Evolutionary conservation across 1,140 invertebrate genomes (phyloP).

Genomic region (Nebria ingens): DNA sequence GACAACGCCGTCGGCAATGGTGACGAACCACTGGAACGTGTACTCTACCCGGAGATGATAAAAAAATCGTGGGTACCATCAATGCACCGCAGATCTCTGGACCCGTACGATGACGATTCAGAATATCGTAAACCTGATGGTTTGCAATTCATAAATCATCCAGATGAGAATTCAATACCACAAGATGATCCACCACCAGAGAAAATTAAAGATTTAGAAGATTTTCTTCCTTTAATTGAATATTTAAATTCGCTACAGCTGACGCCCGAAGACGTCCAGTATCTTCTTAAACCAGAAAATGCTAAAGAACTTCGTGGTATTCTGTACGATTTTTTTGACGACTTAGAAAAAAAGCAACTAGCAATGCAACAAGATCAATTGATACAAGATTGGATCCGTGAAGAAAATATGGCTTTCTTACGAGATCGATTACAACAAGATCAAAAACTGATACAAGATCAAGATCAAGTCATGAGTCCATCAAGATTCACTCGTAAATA

Average conservation of each 20-base stretch:
- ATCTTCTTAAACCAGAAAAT: constrained; percentile 27
- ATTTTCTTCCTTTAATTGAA: constrained; percentile 16
- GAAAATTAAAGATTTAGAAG: constrained; percentile 12
- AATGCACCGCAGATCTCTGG: constrained; percentile 25
- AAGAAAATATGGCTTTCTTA: constrained; percentile 18
- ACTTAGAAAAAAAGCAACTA: constrained; percentile 12
- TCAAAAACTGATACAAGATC: too few relatives aligned
- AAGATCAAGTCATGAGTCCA: constrained; percentile 2
- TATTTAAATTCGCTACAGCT: constrained; percentile 19
- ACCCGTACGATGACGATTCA: constrained; percentile 1
- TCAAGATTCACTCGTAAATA: constrained; percentile 33
- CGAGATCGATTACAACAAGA: constrained; percentile 10
- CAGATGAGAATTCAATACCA: constrained; percentile 1
- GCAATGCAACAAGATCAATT: constrained; percentile 17
- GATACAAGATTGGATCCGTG: constrained; percentile 19
- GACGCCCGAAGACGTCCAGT: constrained; percentile 23
- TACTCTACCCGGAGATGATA: constrained; percentile 11
- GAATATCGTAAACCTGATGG: neutral
- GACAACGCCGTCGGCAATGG: constrained; percentile 25
- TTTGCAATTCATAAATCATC: neutral
- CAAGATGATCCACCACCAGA: neutral
- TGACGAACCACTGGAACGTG: constrained; percentile 7
- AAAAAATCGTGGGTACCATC: constrained; percentile 28
- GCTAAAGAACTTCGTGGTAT: constrained; percentile 20
- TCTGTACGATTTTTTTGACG: constrained; percentile 19